Evolutionary conservation across 2,888 invertebrate genomes (phyloP).

Genomic region (Thymelicus acteon): DNA sequence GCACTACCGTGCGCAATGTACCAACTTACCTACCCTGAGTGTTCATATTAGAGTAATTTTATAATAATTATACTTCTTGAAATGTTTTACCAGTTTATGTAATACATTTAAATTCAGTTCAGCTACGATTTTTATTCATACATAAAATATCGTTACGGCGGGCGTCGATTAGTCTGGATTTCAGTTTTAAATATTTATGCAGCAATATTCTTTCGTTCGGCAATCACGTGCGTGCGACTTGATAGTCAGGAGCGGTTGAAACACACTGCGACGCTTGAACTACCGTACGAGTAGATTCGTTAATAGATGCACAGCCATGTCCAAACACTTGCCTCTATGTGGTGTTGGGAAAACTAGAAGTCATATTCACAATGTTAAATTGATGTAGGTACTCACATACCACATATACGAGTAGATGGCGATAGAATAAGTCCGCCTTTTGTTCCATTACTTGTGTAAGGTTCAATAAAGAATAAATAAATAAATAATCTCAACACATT

Average conservation of each 20-base stretch:
- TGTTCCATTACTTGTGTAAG: too few relatives aligned
- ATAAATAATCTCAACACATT: too few relatives aligned
- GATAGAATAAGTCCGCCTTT: too few relatives aligned
- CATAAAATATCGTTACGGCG: slow-evolving; percentile 32
- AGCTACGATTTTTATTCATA: slow-evolving; percentile 22
- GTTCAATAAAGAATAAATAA: too few relatives aligned
- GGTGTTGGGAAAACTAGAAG: neutral
- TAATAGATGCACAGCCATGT: slow-evolving; percentile 35
- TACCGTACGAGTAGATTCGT: slow-evolving; percentile 29
- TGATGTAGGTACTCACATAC: too few relatives aligned
- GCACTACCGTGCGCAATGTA: too few relatives aligned
- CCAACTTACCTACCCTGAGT: too few relatives aligned
- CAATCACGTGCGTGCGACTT: slow-evolving; percentile 26
- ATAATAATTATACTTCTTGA: too few relatives aligned
- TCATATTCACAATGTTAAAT: too few relatives aligned
- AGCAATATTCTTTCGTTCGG: slow-evolving; percentile 27
- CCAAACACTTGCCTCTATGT: slow-evolving; percentile 19
- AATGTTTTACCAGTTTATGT: neutral
- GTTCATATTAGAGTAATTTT: too few relatives aligned
- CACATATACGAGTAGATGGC: too few relatives aligned
- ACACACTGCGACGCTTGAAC: slow-evolving; percentile 29
- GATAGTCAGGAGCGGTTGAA: slow-evolving; percentile 20
- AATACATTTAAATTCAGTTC: slow-evolving; percentile 15
- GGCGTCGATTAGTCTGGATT: slow-evolving; percentile 33
- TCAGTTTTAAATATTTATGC: slow-evolving; percentile 27